Evolutionary conservation across 2,797 vertebrate species (phyloP).

Genomic region (Neosilurus mollespiculum): DNA sequence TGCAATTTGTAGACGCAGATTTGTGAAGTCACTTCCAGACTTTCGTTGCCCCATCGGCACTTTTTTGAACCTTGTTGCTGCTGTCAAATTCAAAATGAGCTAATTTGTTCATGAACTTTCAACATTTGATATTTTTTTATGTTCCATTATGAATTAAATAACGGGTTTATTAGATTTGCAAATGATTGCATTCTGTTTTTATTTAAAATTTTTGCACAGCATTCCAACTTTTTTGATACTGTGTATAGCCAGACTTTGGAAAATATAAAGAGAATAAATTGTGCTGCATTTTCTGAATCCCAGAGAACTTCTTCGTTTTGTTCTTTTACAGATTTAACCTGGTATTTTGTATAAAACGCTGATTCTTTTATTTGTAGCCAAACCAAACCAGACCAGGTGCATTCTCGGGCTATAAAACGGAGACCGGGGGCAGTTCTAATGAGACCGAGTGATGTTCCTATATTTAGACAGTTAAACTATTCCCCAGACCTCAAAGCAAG

Average conservation of each 20-base stretch:
- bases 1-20: too few species aligned
- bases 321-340: not conserved
- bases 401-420: not conserved
- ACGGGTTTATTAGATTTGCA: too few species aligned
- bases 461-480: conserved; percentile 5
- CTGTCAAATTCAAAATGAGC: too few species aligned
- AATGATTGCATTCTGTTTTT: too few species aligned
- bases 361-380: not conserved
- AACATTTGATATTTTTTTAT: too few species aligned
- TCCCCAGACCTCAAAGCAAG: not conserved
- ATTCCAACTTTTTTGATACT: too few species aligned
- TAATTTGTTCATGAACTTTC: too few species aligned
- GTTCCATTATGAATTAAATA: too few species aligned
- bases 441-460: conserved; percentile 5
- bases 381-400: not conserved
- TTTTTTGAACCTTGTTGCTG: too few species aligned
- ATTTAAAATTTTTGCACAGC: not conserved
- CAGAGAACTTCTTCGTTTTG: not conserved
- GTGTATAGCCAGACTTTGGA: not conserved
- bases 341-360: not conserved
- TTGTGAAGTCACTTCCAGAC: too few species aligned
- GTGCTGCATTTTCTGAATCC: not conserved
- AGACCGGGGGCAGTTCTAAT: not conserved
- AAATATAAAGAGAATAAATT: not conserved
- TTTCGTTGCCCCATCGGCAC: too few species aligned